Base-by-base conservation (phyloP, 2,113 vertebrate species). In the Apodemus sylvaticus region DNA sequence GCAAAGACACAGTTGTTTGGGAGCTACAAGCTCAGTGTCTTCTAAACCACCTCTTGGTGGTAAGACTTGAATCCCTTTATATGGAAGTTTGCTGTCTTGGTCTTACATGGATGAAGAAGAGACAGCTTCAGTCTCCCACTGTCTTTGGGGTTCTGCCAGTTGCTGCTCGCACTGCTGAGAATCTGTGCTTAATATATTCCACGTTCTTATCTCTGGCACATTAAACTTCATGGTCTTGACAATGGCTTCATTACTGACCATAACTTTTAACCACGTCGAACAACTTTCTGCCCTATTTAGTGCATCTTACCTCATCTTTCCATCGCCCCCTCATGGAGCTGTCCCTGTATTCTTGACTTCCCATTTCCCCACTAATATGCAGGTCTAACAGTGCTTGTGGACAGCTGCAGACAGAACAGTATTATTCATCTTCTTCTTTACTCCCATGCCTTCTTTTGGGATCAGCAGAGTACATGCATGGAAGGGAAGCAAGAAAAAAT, bases 221-320 rank as follows among this genome's bases (percentile, higher is more conserved):
- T 96, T 95, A 94, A 97, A 96, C 95, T 96, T 97, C 94, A 97
- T 91, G 89, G 82, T 78, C 77, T 13, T 26, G 74, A 70, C 86
- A 68, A n/a, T 19, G 82, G 55, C 85, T 96, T 97, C 93, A 66
- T 94, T 93, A 96, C 94, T 53, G 91, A 93, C 77, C 62, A 51
- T 93, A 91, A 95, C 58, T 97, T 96, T 96, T 76, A 89, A 87
- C 91, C 91, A 24, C 76, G 94, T 78, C 82, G 78, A 93, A 86
- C 26, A 42, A 68, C 70, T 83, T 51, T 93, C 79, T 92, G 94
- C 48, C 62, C 86, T 92, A 31, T 42, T 88, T 85, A 91, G 48
- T n/a, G 42, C 45, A 64, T n/a, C 48, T 92, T 87, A 73, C 64
- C 89, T 96, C 26, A 55, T 60, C 26, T 89, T 86, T 60, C 31